These are phyloP conservation scores for Parapristionchus giblindavisi DNA, from an alignment of 2,888 invertebrate genomes.

Conservation along the genomic window DNA sequence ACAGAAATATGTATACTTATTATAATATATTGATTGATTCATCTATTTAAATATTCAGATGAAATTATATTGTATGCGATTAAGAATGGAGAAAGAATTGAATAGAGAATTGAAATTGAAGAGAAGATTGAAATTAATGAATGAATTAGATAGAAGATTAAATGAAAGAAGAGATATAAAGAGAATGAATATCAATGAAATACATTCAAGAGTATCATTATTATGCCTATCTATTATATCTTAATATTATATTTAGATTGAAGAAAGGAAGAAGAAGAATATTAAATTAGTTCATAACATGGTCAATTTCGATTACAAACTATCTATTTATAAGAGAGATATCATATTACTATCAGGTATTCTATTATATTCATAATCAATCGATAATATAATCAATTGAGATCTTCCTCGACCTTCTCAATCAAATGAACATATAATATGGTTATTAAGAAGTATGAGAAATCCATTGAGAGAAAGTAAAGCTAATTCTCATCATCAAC, in stretches of 20 bases:
- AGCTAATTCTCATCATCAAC: neutral
- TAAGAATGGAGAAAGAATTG: neutral
- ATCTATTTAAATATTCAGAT: slow-evolving; percentile 2
- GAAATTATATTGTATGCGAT: neutral
- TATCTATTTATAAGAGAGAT: neutral
- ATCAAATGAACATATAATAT: neutral
- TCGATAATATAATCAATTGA: neutral
- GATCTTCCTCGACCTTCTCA: slow-evolving; percentile 1
- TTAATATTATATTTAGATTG: neutral
- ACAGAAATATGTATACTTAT: slow-evolving; percentile 12
- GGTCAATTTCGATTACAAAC: neutral
- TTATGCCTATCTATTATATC: neutral
- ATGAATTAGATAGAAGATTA: slow-evolving; percentile 16
- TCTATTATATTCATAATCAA: neutral
- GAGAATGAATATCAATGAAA: slow-evolving; percentile 11
- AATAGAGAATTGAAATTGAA: slow-evolving; percentile 4
- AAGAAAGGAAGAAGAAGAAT: neutral
- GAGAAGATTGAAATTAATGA: slow-evolving; percentile 20
- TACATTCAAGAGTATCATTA: slow-evolving; percentile 14
- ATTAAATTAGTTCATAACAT: neutral
- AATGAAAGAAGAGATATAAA: neutral
- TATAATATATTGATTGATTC: neutral
- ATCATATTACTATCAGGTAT: slow-evolving; percentile 16
- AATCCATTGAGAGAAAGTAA: slow-evolving; percentile 12
- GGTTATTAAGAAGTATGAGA: neutral